Evolutionary conservation across 2,113 vertebrate species (phyloP).

Genomic region (Pipra filicauda): DNA sequence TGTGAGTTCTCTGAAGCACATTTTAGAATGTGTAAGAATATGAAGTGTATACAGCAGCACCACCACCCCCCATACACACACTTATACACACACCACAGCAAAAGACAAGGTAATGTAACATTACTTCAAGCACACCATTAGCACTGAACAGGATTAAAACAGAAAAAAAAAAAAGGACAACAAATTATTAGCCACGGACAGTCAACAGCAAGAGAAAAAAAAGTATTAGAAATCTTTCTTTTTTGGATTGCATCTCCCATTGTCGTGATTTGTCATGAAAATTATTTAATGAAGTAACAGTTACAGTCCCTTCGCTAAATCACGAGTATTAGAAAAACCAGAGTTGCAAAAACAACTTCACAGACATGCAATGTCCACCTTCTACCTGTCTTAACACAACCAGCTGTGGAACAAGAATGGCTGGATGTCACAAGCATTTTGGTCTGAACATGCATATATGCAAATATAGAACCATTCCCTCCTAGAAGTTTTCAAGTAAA

Average conservation of each 20-base stretch:
- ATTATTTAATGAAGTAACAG: background rate
- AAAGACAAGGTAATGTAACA: background rate
- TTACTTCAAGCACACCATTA: background rate
- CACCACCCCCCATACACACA: rapidly evolving
- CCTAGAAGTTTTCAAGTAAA: background rate
- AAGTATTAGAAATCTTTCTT: background rate
- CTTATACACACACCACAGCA: background rate
- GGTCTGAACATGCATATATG: background rate
- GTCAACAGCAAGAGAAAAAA: background rate
- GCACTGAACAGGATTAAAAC: background rate
- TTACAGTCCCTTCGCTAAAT: background rate
- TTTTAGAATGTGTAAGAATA: background rate
- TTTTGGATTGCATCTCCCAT: background rate
- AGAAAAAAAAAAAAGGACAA: background rate
- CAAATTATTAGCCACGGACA: background rate
- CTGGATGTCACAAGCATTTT: background rate
- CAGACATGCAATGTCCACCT: background rate
- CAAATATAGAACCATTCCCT: background rate
- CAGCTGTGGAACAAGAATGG: background rate
- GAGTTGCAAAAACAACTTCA: background rate
- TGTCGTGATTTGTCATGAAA: background rate
- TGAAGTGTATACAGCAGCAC: background rate
- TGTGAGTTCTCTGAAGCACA: background rate
- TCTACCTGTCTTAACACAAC: background rate
- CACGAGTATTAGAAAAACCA: background rate